phyloP scores from a whole-genome alignment of 2,888 invertebrate species.

The Gibbula magus region DNA sequence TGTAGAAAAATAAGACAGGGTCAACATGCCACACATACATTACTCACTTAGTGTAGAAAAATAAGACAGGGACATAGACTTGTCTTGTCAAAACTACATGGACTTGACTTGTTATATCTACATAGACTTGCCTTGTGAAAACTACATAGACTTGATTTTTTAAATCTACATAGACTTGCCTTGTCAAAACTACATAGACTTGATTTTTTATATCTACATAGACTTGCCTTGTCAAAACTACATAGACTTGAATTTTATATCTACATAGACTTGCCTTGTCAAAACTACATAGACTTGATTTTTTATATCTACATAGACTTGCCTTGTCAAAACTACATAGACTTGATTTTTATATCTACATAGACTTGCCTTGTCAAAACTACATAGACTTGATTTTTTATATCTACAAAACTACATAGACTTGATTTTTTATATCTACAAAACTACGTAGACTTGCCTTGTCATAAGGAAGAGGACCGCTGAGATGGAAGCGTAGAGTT shows the following conservation, averaged over 20 bases:
- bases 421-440: too few relatives aligned
- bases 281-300: too few relatives aligned
- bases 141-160: too few relatives aligned
- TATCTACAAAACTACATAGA: too few relatives aligned
- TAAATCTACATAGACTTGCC: slow-evolving; percentile 56
- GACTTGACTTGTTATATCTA: slow-evolving; percentile 84
- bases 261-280: slow-evolving; percentile 78
- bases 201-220: too few relatives aligned
- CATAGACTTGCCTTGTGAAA: too few relatives aligned
- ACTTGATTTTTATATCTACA: background rate
- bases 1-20: slow-evolving; percentile 70
- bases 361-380: slow-evolving; percentile 81
- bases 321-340: slow-evolving; percentile 82
- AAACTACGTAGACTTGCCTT: slow-evolving; percentile 75
- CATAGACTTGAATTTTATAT: too few relatives aligned
- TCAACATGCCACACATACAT: too few relatives aligned
- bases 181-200: too few relatives aligned
- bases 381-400: slow-evolving; percentile 78
- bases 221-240: slow-evolving; percentile 83
- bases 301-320: slow-evolving; percentile 24
- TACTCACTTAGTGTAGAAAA: slow-evolving; percentile 37
- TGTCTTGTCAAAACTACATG: background rate
- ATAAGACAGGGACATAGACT: background rate
- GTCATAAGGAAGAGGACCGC: slow-evolving; percentile 90
- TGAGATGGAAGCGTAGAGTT: slow-evolving; percentile 83